Conservation (phyloP, 1,140 invertebrate genomes). For the Lepidotrigona ventralis region DNA sequence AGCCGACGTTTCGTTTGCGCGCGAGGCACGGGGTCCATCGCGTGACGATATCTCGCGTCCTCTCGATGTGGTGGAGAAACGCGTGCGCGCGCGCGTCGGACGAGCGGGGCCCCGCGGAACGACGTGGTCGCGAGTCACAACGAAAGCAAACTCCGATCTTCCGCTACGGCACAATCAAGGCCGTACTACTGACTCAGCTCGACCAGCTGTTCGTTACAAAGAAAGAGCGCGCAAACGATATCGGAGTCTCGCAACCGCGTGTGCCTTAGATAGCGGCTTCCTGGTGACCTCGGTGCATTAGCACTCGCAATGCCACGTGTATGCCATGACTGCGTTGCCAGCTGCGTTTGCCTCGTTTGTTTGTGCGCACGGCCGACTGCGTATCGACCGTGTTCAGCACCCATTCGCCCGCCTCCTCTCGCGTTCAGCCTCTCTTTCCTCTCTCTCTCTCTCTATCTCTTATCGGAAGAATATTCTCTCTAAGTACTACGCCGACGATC, state of each 20-base stretch:
- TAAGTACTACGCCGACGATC: too few relatives aligned
- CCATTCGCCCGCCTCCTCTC: not conserved
- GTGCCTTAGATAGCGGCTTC: constrained; percentile 74
- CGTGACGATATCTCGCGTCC: not conserved
- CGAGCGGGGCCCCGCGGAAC: not conserved
- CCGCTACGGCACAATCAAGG: constrained; percentile 66
- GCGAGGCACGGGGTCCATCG: not conserved
- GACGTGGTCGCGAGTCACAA: not conserved
- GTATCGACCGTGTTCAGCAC: not conserved
- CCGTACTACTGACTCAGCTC: constrained; percentile 69
- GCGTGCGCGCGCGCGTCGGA: constrained; percentile 8
- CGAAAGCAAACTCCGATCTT: constrained; percentile 30
- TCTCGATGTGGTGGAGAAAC: not conserved
- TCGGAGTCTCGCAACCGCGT: constrained; percentile 57
- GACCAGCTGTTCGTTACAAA: constrained; percentile 74
- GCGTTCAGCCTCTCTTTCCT: not conserved
- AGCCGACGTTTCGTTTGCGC: not conserved
- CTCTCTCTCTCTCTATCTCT: too few relatives aligned
- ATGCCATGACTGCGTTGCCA: constrained; percentile 30
- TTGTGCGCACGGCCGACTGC: not conserved
- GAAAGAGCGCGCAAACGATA: constrained; percentile 65
- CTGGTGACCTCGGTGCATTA: constrained; percentile 75
- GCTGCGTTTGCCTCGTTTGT: constrained; percentile 35
- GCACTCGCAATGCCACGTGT: constrained; percentile 55
- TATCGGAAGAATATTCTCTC: not conserved